Conservation (phyloP, 2,888 invertebrate genomes). For the Caenorhabditis sulstoni region DNA sequence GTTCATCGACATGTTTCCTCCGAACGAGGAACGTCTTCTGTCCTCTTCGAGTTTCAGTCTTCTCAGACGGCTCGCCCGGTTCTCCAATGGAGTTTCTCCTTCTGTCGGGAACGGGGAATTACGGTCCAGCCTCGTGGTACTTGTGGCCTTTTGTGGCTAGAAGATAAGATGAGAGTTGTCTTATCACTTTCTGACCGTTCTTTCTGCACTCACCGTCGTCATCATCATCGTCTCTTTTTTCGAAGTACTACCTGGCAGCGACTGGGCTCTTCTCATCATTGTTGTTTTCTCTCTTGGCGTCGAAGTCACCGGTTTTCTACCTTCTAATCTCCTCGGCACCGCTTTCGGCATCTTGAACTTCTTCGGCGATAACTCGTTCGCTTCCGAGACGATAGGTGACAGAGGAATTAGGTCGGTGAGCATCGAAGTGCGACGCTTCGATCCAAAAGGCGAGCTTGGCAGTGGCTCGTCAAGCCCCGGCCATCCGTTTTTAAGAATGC, state of each 20-base stretch:
- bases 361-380: slow-evolving; percentile 2
- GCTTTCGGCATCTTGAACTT: slow-evolving; percentile 18
- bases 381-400: slow-evolving; percentile 18
- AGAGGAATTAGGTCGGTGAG: slow-evolving; percentile 8
- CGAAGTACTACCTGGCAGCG: not conserved
- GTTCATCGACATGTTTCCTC: slow-evolving; percentile 20
- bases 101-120: not conserved
- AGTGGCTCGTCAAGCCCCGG: not conserved
- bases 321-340: not conserved
- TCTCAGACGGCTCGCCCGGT: slow-evolving; percentile 47
- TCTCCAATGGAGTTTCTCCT: slow-evolving; percentile 49
- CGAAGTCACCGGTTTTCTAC: slow-evolving; percentile 17
- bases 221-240: slow-evolving; percentile 17
- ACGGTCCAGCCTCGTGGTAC: not conserved
- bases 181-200: not conserved
- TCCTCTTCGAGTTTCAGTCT: slow-evolving; percentile 38
- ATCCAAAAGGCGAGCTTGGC: slow-evolving; percentile 5
- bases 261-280: not conserved
- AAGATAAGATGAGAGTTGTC: slow-evolving; percentile 19
- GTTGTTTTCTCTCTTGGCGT: slow-evolving; percentile 10
- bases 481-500: slow-evolving; percentile 35
- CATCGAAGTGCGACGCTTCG: slow-evolving; percentile 17
- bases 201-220: slow-evolving; percentile 13
- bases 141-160: slow-evolving; percentile 5
- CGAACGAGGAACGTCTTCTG: slow-evolving; percentile 1